Base-by-base conservation (phyloP, 2,797 vertebrate species). In the Antrozous pallidus region DNA sequence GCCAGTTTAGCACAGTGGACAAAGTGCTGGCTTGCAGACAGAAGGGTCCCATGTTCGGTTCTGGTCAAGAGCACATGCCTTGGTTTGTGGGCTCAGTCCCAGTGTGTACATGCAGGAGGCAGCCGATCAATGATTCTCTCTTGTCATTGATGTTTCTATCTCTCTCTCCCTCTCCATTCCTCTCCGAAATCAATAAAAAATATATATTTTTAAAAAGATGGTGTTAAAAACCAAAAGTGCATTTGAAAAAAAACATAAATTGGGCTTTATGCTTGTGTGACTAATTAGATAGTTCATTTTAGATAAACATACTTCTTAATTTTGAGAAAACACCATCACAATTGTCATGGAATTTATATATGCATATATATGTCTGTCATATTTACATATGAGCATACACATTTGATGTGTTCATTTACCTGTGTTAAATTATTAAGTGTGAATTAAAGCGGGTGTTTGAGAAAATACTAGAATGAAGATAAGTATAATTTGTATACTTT, bases 401-500 rank as follows among this genome's bases (percentile, higher is more conserved):
- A 71, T 33, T n/a, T 70, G 73, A 28, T 79, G 11, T 69, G 31
- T 92, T 70, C 61, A 54, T 69, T 70, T 45, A 47, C n/a, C 71
- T 58, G 1, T 24, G 28, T 61, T 96, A 61, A 94, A 94, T 92
- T 79, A 78, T 26, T 79, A 79, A 90, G 75, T 81, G 11, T 77
- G 73, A 96, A 86, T 94, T 83, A 88, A 92, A 93, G 31, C 89
- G 40, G 40, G 5, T 77, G 1, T 81, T 91, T 85, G 36, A 51
- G 24, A 33, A 91, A 84, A 79, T 49, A 28, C 8, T 61, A 5
- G 88, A 58, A 54, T 94, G 63, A 88, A 78, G 54, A 58, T 61
- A 51, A 77, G 33, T 51, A 63, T 67, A 28, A 88, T 81, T 94
- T 94, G 79, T 86, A 58, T 94, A 69, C 81, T 90, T 97, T 93